Evolutionary conservation across 2,797 vertebrate species (phyloP).

Genomic region (Otolemur crassicaudatus): DNA sequence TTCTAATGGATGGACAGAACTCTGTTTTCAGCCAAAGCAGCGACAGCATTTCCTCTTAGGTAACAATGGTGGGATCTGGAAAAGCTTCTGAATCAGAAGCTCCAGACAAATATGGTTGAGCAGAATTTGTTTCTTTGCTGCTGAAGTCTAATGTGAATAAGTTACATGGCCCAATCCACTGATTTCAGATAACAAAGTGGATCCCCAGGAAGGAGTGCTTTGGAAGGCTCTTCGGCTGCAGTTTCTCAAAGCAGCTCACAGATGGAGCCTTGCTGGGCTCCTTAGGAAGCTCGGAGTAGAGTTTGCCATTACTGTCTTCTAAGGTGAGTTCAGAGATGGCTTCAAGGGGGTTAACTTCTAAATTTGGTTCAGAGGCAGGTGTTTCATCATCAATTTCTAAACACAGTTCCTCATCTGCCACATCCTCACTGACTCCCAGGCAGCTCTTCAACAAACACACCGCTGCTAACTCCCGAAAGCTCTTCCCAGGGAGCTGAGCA

Average conservation of each 20-base stretch:
- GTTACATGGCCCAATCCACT: constrained; percentile 66
- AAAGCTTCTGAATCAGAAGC: constrained; percentile 67
- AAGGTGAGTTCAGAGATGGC: constrained; percentile 73
- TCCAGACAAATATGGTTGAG: constrained; percentile 76
- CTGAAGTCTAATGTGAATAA: constrained; percentile 82
- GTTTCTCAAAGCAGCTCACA: constrained; percentile 65
- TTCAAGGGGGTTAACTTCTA: constrained; percentile 20
- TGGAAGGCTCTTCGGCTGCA: constrained; percentile 53
- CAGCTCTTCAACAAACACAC: constrained; percentile 26
- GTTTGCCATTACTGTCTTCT: constrained; percentile 71
- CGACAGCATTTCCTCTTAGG: constrained; percentile 66
- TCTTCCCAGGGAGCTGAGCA: constrained; percentile 67
- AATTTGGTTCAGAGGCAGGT: constrained; percentile 77
- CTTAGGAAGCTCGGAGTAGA: constrained; percentile 53
- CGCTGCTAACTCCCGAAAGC: constrained; percentile 74
- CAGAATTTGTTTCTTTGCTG: constrained; percentile 67
- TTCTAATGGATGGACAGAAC: constrained; percentile 18
- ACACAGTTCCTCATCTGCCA: constrained; percentile 63
- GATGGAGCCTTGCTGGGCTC: not conserved
- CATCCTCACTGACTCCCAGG: constrained; percentile 61
- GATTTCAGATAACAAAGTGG: constrained; percentile 81
- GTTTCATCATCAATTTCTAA: constrained; percentile 50
- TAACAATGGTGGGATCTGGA: constrained; percentile 47
- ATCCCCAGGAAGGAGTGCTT: constrained; percentile 78
- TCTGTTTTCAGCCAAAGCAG: constrained; percentile 54